Evolutionary conservation across 2,888 invertebrate genomes (phyloP).

Genomic region (Acanthosepion esculentum): DNA sequence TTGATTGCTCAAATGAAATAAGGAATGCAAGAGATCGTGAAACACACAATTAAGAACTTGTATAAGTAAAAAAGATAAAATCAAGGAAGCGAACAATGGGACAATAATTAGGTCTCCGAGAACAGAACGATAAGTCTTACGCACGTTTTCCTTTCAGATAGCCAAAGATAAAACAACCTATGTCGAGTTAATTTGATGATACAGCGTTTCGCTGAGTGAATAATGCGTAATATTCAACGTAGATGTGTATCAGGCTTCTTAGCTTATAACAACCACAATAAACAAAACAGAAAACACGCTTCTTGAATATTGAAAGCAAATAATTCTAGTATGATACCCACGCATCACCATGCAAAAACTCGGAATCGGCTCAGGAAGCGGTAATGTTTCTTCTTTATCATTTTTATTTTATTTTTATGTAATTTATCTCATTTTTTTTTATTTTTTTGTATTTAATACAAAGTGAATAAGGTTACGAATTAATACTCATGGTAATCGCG

Average conservation of each 20-base stretch:
- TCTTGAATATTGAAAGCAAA: background rate
- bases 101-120: background rate
- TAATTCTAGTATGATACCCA: background rate
- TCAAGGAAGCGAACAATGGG: background rate
- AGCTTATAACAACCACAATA: background rate
- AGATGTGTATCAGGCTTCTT: background rate
- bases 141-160: background rate
- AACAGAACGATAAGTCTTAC: background rate
- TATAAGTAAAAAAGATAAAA: background rate
- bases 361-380: no score
- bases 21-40: background rate
- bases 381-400: background rate
- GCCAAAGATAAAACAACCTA: background rate
- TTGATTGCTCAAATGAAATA: background rate
- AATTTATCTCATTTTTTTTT: no score
- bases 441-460: no score
- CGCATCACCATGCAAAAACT: background rate
- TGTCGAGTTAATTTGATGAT: background rate
- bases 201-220: slow-evolving; percentile 3
- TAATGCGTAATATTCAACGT: background rate
- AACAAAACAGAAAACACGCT: background rate
- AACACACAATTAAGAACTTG: slow-evolving; percentile 14
- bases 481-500: no score
- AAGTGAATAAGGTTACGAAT: no score
- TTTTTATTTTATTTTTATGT: no score